These are phyloP conservation scores for Portevinia maculata DNA, from an alignment of 2,888 invertebrate genomes.

Conservation along the genomic window DNA sequence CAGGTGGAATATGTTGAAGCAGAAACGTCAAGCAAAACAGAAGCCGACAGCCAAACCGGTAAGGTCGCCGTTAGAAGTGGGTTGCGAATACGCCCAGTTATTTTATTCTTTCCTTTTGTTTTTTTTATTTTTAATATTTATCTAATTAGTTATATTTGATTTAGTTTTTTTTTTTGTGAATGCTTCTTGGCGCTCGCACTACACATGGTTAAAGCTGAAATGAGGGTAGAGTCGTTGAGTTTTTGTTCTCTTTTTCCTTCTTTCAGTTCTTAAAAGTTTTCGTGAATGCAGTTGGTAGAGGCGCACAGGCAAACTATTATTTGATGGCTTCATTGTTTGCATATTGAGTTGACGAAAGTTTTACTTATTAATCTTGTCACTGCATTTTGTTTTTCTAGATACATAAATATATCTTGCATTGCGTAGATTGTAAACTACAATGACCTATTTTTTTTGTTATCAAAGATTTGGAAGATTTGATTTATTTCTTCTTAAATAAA, in stretches of 20 bases:
- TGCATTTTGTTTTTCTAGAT: not conserved
- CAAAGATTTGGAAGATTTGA: no score
- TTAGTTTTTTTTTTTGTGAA: constrained; percentile 27
- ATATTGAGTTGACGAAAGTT: constrained; percentile 10
- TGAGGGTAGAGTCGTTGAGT: constrained; percentile 29
- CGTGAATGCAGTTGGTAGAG: constrained; percentile 11
- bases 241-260: constrained; percentile 1
- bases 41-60: constrained; percentile 83
- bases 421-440: not conserved
- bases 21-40: constrained; percentile 81
- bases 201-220: constrained; percentile 64
- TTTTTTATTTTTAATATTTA: constrained; percentile 59
- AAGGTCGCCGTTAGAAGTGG: constrained; percentile 75
- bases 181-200: constrained; percentile 69
- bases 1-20: constrained; percentile 82
- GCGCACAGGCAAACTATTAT: not conserved
- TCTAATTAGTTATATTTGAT: not conserved
- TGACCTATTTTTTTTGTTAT: not conserved
- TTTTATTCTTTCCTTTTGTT: constrained; percentile 37
- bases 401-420: not conserved
- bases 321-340: not conserved
- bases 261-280: constrained; percentile 2
- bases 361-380: no score
- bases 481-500: no score
- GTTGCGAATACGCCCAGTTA: constrained; percentile 30